A percentile compares a stretch with the other conserved stretches of the same genome.
Evolutionary conservation across 2,888 invertebrate genomes (phyloP).

Genomic region (Eueremaeus valkanovi): DNA sequence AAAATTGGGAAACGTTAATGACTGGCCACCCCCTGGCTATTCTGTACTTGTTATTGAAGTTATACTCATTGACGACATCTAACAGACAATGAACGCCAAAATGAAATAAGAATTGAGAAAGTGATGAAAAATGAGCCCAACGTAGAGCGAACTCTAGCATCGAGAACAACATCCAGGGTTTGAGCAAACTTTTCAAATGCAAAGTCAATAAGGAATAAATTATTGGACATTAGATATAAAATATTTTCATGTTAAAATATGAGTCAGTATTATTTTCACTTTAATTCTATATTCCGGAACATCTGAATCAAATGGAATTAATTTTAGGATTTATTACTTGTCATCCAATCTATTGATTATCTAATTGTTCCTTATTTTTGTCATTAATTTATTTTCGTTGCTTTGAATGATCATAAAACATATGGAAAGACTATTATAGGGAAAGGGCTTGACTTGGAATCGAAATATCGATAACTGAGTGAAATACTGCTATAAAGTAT

Average conservation of each 20-base stretch:
- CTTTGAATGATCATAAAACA: too few relatives aligned
- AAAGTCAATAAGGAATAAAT: too few relatives aligned
- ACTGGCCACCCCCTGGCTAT: too few relatives aligned
- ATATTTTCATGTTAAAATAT: too few relatives aligned
- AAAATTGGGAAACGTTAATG: too few relatives aligned
- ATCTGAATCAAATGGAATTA: conserved; percentile 35
- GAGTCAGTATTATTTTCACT: too few relatives aligned
- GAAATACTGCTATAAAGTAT: neutral
- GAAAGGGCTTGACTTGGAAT: neutral
- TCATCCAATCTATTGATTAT: neutral
- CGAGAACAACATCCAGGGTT: too few relatives aligned
- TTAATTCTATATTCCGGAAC: too few relatives aligned
- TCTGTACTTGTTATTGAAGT: too few relatives aligned
- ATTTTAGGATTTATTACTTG: neutral
- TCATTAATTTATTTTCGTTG: neutral
- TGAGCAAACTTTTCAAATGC: too few relatives aligned
- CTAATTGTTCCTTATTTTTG: conserved; percentile 5
- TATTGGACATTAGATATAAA: too few relatives aligned
- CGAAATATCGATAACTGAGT: conserved; percentile 10
- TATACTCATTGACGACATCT: neutral
- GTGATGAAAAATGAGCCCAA: conserved; percentile 38
- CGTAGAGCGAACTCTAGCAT: too few relatives aligned
- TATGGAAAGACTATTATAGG: neutral
- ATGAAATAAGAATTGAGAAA: conserved; percentile 7
- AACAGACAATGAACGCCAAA: conserved; percentile 35